Base-by-base conservation (phyloP, 1,140 invertebrate genomes). In the Drosophila triauraria region DNA sequence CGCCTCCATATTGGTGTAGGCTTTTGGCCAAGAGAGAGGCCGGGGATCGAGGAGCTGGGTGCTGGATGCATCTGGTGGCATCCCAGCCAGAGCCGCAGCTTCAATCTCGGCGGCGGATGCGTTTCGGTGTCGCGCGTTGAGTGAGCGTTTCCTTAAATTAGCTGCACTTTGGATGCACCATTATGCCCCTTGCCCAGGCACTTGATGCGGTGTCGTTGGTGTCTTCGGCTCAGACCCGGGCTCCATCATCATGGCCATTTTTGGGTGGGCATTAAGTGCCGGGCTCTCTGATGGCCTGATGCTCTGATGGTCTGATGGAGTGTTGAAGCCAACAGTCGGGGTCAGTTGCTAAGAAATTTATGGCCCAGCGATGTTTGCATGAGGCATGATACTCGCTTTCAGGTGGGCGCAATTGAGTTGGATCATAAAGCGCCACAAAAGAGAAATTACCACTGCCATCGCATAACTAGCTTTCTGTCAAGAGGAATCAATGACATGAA, bases 71-170 rank as follows among this genome's bases (percentile, higher is more conserved):
- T 32, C 59, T 56, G 68, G 42, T 32, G 43, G 67, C 38, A 40
- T 71, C 54, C 35, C 43, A 51, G 71, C 65, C 65, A 62, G 40
- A 57, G 62, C 38, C 40, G 50, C 35, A 25, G 74, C 63, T 59
- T 75, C 72, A 65, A 65, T 46, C 44, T 56, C 30, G 30, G 51
- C 59, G 75, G 76, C 59, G 75, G 58, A 78, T 78, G 65, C 76
- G 78, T 75, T 68, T 62, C 72, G 72, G 60, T 62, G 82, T 57
- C 62, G 67, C 62, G 67, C 56, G 80, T 74, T 63, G 85, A 81
- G 85, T 78, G 70, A 78, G 67, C 81, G 74, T 90, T 88, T 88
- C 85, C 85, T 90, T 88, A 88, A 88, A 88, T 88, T 88, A 88
- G 85, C 85, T 82, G 81, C 85, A 85, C 85, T 88, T 85, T 70